Evolutionary conservation across 2,113 vertebrate species (phyloP).

Genomic region (Tiliqua scincoides): DNA sequence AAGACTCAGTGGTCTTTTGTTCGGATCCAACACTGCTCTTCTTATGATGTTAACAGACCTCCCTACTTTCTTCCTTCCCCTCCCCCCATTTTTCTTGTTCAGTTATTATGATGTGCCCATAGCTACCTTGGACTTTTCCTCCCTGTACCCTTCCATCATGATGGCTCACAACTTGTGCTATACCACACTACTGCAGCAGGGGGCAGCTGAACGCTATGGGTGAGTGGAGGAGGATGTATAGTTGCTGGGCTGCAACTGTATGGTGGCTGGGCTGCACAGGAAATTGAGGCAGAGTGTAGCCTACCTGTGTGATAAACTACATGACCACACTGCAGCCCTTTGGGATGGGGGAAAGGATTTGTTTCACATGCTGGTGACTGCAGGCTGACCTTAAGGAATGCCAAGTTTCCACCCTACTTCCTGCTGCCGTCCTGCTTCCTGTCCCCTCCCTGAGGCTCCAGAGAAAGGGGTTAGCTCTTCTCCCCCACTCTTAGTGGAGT

Average conservation of each 20-base stretch:
- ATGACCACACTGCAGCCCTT: not conserved
- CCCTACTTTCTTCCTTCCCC: not conserved
- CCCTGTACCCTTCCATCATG: constrained; percentile 94
- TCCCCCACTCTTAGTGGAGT: not conserved
- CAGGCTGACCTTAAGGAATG: not conserved
- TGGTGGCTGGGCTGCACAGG: no score
- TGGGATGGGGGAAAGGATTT: no score
- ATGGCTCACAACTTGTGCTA: constrained; percentile 96
- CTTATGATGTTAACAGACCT: not conserved
- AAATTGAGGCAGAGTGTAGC: no score
- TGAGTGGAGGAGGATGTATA: constrained; percentile 52
- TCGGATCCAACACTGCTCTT: no score
- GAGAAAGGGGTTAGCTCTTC: no score
- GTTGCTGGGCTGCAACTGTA: not conserved
- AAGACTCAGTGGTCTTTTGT: no score
- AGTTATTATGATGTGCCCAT: constrained; percentile 92
- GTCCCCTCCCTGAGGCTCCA: not conserved
- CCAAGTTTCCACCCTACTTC: not conserved
- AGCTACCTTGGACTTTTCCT: constrained; percentile 91
- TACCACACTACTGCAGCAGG: constrained; percentile 86
- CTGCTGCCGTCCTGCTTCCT: not conserved
- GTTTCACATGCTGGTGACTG: not conserved
- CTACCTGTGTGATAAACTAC: fast-evolving
- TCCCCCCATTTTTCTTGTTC: not conserved
- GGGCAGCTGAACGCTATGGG: constrained; percentile 77